Conservation (phyloP, 2,888 invertebrate species). For the Macaria liturata region DNA sequence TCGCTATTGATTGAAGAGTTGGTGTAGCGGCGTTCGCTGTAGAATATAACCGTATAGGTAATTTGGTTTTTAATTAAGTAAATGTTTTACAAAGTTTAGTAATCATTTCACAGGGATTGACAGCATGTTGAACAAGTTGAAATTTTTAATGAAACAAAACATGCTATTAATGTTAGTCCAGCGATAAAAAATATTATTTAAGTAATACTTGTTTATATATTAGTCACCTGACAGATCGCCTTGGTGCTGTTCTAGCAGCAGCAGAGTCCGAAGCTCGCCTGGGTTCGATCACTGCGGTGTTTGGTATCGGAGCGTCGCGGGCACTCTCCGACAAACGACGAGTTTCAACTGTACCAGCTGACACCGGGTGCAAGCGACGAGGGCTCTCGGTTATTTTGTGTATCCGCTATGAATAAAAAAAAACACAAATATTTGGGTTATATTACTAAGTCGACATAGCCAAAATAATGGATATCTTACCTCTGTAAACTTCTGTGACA, state of each 20-base stretch:
- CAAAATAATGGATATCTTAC: conserved; percentile 40
- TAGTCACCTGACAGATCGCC: conserved; percentile 67
- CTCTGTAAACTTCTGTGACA: conserved; percentile 75
- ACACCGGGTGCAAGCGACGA: conserved; percentile 60
- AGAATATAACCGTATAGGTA: neutral
- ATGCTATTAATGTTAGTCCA: too few relatives aligned
- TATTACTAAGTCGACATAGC: too few relatives aligned
- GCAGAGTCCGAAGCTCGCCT: conserved; percentile 69
- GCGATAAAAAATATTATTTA: too few relatives aligned
- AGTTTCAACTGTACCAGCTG: conserved; percentile 52
- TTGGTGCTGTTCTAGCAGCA: conserved; percentile 53
- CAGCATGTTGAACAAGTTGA: too few relatives aligned
- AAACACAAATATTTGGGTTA: too few relatives aligned
- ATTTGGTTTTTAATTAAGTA: too few relatives aligned
- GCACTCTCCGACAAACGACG: conserved; percentile 67
- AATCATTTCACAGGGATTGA: too few relatives aligned
- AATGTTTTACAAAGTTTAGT: too few relatives aligned
- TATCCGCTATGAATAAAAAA: conserved; percentile 50
- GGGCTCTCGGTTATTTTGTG: conserved; percentile 72
- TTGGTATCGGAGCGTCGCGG: conserved; percentile 40
- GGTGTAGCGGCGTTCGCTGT: conserved; percentile 71
- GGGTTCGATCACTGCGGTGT: conserved; percentile 41
- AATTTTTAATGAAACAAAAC: too few relatives aligned
- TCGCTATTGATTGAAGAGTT: conserved; percentile 75
- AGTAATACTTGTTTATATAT: too few relatives aligned